Percentiles rank a stretch among this genome's conserved stretches.
phyloP scores from a whole-genome alignment of 2,888 invertebrate genomes.

The Acanthosepion esculentum region DNA sequence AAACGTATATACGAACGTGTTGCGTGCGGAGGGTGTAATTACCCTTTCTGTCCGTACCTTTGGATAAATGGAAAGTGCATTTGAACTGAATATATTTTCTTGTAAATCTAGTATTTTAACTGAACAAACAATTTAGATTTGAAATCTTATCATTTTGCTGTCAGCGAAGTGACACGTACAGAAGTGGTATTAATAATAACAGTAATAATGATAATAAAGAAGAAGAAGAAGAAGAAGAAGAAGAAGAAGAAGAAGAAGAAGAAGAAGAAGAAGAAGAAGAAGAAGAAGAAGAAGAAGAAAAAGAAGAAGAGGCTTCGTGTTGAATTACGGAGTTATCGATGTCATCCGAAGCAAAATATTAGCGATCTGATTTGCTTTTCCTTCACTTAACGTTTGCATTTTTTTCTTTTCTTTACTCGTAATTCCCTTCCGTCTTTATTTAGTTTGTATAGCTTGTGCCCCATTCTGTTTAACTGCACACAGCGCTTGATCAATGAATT shows the following conservation, averaged over 20 bases:
- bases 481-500: constrained; percentile 33
- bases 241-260: background rate
- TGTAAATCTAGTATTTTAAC: too few species aligned
- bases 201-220: background rate
- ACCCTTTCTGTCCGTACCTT: too few species aligned
- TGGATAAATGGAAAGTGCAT: too few species aligned
- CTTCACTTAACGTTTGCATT: background rate
- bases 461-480: background rate
- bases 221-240: background rate
- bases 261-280: background rate
- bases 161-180: too few species aligned
- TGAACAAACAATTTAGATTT: too few species aligned
- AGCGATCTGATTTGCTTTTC: background rate
- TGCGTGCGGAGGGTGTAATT: too few species aligned
- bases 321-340: constrained; percentile 4
- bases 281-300: background rate
- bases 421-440: background rate
- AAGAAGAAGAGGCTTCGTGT: background rate
- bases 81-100: too few species aligned
- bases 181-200: too few species aligned
- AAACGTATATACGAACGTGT: too few species aligned
- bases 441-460: background rate
- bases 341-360: background rate
- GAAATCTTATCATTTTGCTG: too few species aligned
- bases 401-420: too few species aligned